Percentiles rank a stretch among this genome's conserved stretches.
Conservation (phyloP, 2,797 vertebrate species). For the Girardinus metallicus region DNA sequence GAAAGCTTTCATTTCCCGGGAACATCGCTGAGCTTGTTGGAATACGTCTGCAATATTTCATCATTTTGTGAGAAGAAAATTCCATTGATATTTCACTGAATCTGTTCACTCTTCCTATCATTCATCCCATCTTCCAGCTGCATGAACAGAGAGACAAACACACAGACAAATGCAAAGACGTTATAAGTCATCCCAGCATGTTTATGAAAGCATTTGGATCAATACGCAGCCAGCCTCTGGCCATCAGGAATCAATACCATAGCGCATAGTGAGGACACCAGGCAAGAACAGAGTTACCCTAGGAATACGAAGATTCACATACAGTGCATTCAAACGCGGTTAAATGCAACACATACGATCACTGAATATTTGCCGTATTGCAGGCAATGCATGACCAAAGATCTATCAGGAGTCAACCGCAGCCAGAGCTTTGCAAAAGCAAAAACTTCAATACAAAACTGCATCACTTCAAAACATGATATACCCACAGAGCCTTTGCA, state of each 20-base stretch:
- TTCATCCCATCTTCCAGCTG: conserved; percentile 58
- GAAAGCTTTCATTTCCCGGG: conserved; percentile 73
- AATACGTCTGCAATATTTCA: conserved; percentile 60
- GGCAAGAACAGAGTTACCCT: conserved; percentile 61
- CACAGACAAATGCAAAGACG: conserved; percentile 21
- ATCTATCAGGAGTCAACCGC: conserved; percentile 49
- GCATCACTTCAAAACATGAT: conserved; percentile 27
- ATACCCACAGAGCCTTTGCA: conserved; percentile 2
- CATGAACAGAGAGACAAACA: conserved; percentile 20
- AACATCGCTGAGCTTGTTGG: conserved; percentile 60
- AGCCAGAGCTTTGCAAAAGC: conserved; percentile 32
- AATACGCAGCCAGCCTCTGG: conserved; percentile 66
- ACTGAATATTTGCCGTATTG: conserved; percentile 43
- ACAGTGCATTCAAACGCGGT: conserved; percentile 11
- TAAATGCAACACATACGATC: conserved; percentile 14
- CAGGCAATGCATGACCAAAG: conserved; percentile 48
- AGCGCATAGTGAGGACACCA: conserved; percentile 63
- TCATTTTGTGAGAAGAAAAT: conserved; percentile 66
- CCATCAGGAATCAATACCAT: conserved; percentile 72
- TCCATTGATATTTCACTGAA: conserved; percentile 60
- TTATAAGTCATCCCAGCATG: conserved; percentile 71
- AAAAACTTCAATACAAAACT: conserved; percentile 31
- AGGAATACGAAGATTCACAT: conserved; percentile 17
- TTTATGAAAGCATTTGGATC: conserved; percentile 72
- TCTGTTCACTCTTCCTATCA: conserved; percentile 48